Conservation (phyloP, 2,888 invertebrate genomes). For the Pemphredon lugubris region DNA sequence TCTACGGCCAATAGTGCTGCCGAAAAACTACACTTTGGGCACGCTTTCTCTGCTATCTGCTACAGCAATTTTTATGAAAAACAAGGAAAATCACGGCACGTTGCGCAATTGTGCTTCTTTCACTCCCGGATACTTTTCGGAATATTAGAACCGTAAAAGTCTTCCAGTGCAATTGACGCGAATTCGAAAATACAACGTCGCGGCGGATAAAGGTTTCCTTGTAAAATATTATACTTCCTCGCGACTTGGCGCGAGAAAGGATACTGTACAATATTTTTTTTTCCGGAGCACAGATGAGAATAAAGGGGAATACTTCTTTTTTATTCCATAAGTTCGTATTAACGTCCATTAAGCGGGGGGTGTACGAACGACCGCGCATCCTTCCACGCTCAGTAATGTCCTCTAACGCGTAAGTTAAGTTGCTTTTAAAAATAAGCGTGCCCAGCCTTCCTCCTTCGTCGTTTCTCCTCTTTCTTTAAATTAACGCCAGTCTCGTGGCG, state of each 20-base stretch:
- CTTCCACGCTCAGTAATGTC: conserved; percentile 22
- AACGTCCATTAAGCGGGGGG: conserved; percentile 20
- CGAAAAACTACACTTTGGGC: no score
- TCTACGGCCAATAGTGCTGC: no score
- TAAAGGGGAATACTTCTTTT: conserved; percentile 10
- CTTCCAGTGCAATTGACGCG: neutral
- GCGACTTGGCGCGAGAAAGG: neutral
- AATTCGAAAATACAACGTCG: neutral
- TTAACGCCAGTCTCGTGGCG: neutral
- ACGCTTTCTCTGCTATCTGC: no score
- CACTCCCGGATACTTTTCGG: no score
- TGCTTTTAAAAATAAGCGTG: conserved; percentile 21
- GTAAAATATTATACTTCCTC: neutral
- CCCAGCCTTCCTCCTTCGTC: neutral
- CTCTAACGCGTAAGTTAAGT: conserved; percentile 9
- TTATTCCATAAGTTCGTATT: conserved; percentile 22
- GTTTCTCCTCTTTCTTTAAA: neutral
- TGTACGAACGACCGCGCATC: neutral
- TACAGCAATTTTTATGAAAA: no score
- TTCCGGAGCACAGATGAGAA: neutral
- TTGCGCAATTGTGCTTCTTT: no score
- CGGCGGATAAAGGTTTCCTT: neutral
- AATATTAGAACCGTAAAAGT: no score
- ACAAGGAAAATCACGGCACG: no score
- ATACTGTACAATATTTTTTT: conserved; percentile 14